A percentile compares a stretch with the other conserved stretches of the same genome.
These are phyloP conservation scores for Elaphurus davidianus DNA, from an alignment of 2,113 vertebrate species.

Conservation along the genomic window DNA sequence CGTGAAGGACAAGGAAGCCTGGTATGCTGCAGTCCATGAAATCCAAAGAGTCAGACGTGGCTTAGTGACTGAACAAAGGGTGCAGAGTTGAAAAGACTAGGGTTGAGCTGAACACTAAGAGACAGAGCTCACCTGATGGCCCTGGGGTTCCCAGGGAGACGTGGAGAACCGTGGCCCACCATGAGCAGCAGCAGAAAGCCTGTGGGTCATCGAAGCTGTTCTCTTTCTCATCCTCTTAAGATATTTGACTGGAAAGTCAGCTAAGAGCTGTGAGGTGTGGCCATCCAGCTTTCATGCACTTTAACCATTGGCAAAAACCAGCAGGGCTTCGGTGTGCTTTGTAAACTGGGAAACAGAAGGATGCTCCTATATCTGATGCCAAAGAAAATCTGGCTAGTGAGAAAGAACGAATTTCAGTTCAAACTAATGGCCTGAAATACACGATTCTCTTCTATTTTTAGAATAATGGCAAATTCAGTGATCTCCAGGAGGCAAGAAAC, in stretches of 20 bases:
- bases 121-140: rapidly evolving
- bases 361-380: not conserved
- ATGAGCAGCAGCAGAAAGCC: not conserved
- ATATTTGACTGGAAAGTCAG: not conserved
- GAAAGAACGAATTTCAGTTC: not conserved
- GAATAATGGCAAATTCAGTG: not conserved
- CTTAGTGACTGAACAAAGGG: not conserved
- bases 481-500: not conserved
- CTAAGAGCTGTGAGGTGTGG: not conserved
- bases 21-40: not conserved
- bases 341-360: not conserved
- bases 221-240: not conserved
- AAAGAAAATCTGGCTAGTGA: not conserved
- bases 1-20: not conserved
- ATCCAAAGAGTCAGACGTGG: not conserved
- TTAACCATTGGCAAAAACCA: not conserved
- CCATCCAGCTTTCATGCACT: rapidly evolving
- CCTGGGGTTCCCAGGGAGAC: rapidly evolving
- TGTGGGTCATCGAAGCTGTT: rapidly evolving
- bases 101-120: too few species aligned
- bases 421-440: not conserved
- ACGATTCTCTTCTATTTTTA: not conserved
- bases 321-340: rapidly evolving
- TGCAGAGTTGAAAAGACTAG: not conserved
- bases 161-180: not conserved